These are phyloP conservation scores for Saxidomus purpurata DNA, from an alignment of 1,140 invertebrate genomes.

Conservation along the genomic window DNA sequence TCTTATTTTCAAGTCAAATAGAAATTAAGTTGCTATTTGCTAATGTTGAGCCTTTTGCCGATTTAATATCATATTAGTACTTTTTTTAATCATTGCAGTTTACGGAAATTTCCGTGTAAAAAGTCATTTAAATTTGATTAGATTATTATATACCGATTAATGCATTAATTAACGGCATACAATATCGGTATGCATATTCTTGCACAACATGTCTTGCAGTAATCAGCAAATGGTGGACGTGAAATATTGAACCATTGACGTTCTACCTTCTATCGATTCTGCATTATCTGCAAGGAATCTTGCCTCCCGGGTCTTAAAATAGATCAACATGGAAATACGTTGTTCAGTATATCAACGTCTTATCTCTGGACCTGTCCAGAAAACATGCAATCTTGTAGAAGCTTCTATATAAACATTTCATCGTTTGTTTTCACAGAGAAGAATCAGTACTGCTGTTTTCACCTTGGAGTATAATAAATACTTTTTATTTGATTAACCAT, in stretches of 20 bases:
- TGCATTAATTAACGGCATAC: too few relatives aligned
- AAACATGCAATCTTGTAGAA: not conserved
- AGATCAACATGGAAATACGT: not conserved
- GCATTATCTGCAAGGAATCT: not conserved
- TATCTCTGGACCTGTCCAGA: constrained; percentile 12
- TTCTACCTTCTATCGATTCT: not conserved
- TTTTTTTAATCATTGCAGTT: too few relatives aligned
- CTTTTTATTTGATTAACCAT: not conserved
- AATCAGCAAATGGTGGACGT: too few relatives aligned
- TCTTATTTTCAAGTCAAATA: too few relatives aligned
- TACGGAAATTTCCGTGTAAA: too few relatives aligned
- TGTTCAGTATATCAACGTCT: not conserved
- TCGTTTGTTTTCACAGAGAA: not conserved
- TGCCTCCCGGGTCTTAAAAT: not conserved
- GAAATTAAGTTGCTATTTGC: too few relatives aligned
- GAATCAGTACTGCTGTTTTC: not conserved
- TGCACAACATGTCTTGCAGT: too few relatives aligned
- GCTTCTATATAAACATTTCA: not conserved
- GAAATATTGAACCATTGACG: not conserved
- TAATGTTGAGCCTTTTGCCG: too few relatives aligned
- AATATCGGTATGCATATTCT: too few relatives aligned
- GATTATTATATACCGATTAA: too few relatives aligned
- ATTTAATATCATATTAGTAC: too few relatives aligned
- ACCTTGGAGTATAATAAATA: not conserved
- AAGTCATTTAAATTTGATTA: too few relatives aligned